A percentile compares a stretch with the other conserved stretches of the same genome.
Conservation (phyloP, 2,113 vertebrate genomes). For the Mormyrus lacerda region DNA sequence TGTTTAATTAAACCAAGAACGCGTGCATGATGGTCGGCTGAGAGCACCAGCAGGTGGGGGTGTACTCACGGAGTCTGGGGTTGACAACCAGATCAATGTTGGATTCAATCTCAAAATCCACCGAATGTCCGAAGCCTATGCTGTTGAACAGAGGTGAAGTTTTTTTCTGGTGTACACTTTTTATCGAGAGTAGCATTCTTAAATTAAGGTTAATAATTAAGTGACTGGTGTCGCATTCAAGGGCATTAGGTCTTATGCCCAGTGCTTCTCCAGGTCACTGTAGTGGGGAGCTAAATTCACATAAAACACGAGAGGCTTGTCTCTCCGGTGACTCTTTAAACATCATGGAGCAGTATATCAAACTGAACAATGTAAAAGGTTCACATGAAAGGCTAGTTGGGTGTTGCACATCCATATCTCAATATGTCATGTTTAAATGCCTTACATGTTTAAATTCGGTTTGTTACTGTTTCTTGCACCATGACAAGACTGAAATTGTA, state of each 20-base stretch:
- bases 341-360: background rate
- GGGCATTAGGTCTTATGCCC: background rate
- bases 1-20: background rate
- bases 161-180: background rate
- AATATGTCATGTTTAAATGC: background rate
- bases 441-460: background rate
- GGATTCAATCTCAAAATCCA: slow-evolving; percentile 75
- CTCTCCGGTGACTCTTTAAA: background rate
- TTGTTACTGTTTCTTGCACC: background rate
- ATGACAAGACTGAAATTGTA: background rate
- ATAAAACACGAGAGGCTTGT: background rate
- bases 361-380: background rate
- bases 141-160: slow-evolving; percentile 41
- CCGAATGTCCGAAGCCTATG: slow-evolving; percentile 50
- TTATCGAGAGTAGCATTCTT: background rate
- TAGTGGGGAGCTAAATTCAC: background rate
- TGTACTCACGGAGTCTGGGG: slow-evolving; percentile 66
- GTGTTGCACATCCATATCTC: background rate
- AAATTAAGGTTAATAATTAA: background rate
- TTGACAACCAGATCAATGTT: slow-evolving; percentile 71
- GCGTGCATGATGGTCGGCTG: background rate
- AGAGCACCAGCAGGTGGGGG: background rate
- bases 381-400: background rate
- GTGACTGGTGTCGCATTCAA: background rate
- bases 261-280: background rate